Evolutionary conservation across 2,797 vertebrate genomes (phyloP).

Genomic region (Galagoides demidoff): DNA sequence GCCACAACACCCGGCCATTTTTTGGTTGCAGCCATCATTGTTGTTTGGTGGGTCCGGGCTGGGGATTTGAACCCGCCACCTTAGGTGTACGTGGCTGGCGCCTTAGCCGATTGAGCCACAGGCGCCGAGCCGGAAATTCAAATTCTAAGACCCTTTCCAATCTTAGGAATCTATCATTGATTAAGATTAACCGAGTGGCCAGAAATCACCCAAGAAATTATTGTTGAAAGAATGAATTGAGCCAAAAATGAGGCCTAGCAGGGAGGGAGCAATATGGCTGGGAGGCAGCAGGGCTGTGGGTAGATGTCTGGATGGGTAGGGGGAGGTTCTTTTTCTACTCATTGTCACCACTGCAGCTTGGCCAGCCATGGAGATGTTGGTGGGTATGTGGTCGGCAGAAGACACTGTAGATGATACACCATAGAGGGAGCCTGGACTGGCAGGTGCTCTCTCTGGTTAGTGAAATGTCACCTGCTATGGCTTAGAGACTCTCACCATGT

Average conservation of each 20-base stretch:
- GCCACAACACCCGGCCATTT: too few species aligned
- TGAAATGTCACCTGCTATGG: constrained; percentile 11
- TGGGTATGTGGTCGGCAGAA: neutral
- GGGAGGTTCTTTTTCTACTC: neutral
- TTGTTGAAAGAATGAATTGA: constrained; percentile 35
- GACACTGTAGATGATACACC: neutral
- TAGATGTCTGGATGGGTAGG: constrained; percentile 28
- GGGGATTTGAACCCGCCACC: too few species aligned
- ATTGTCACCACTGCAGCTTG: neutral
- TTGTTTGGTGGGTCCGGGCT: too few species aligned
- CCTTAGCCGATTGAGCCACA: too few species aligned
- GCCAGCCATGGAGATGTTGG: neutral
- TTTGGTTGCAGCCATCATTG: too few species aligned
- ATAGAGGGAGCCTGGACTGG: constrained; percentile 2
- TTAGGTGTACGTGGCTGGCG: too few species aligned
- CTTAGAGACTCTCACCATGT: neutral
- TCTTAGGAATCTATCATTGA: constrained; percentile 26
- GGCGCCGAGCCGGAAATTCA: too few species aligned
- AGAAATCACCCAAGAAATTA: constrained; percentile 41
- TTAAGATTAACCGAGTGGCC: constrained; percentile 42
- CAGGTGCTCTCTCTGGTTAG: constrained; percentile 15
- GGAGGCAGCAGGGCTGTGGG: neutral
- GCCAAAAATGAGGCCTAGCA: neutral
- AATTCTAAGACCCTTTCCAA: constrained; percentile 34
- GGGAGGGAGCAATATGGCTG: neutral